These are phyloP conservation scores for Ruditapes philippinarum DNA, from an alignment of 1,140 invertebrate species.

Conservation along the genomic window DNA sequence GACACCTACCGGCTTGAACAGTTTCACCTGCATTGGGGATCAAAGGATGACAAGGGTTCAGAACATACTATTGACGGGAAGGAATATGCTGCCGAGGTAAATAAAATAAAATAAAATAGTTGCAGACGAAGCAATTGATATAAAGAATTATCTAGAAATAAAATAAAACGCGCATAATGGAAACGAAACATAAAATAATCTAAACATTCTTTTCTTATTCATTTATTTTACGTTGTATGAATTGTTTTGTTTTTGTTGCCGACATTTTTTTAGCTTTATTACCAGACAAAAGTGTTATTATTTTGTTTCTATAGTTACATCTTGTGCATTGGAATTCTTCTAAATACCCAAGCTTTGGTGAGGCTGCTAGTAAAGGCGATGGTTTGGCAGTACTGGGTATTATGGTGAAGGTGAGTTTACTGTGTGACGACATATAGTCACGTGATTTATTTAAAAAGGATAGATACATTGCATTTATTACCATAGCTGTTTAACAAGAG, in stretches of 20 bases:
- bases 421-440: too few relatives aligned
- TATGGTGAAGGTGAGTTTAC: constrained; percentile 90
- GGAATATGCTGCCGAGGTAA: constrained; percentile 94
- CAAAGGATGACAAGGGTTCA: constrained; percentile 79
- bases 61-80: constrained; percentile 92
- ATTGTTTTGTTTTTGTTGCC: not conserved
- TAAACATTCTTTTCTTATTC: too few relatives aligned
- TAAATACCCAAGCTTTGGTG: constrained; percentile 82
- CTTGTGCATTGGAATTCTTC: constrained; percentile 76
- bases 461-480: too few relatives aligned
- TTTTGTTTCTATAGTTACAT: constrained; percentile 71
- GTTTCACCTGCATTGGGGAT: constrained; percentile 87
- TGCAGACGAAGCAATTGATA: not conserved
- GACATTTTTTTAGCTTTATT: not conserved
- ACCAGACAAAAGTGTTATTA: not conserved
- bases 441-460: too few relatives aligned
- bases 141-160: not conserved
- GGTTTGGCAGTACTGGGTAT: constrained; percentile 91
- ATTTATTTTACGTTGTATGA: not conserved
- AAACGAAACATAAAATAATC: not conserved
- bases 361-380: constrained; percentile 88
- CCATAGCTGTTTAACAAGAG: too few relatives aligned
- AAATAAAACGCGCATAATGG: not conserved
- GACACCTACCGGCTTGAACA: constrained; percentile 81
- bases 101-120: not conserved